Evolutionary conservation across 1,140 invertebrate genomes (phyloP).

Genomic region (Sinella curviseta): DNA sequence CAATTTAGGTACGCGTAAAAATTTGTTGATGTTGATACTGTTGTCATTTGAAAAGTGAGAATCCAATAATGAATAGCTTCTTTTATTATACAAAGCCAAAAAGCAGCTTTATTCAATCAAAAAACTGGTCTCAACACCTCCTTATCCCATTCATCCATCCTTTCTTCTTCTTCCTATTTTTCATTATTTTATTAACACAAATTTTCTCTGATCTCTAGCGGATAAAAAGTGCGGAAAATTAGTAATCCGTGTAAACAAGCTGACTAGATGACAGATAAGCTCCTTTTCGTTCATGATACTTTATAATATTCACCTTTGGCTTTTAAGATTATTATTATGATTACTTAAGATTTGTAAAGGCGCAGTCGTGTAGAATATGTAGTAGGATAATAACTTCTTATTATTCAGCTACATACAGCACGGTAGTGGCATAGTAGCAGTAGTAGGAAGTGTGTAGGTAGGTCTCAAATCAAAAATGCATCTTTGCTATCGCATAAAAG

Average conservation of each 20-base stretch:
- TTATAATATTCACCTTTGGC: background rate
- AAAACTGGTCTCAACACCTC: background rate
- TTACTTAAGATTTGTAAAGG: background rate
- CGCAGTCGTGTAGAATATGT: background rate
- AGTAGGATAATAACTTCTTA: too few species aligned
- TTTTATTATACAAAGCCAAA: too few species aligned
- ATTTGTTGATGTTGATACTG: background rate
- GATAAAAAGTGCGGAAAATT: background rate
- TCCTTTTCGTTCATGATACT: background rate
- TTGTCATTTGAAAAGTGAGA: background rate
- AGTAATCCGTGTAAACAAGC: constrained; percentile 15
- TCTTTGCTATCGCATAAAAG: too few species aligned
- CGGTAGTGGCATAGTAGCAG: too few species aligned
- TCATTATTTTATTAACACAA: background rate
- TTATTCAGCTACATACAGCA: too few species aligned
- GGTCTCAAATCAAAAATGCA: too few species aligned
- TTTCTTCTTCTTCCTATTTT: background rate
- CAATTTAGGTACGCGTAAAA: too few species aligned
- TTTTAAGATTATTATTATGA: background rate
- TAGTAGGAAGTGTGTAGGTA: too few species aligned
- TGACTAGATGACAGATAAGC: too few species aligned
- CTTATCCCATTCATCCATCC: background rate
- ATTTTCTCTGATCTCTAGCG: background rate
- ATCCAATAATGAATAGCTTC: too few species aligned
- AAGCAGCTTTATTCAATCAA: too few species aligned